A percentile compares a stretch with the other conserved stretches of the same genome.
Evolutionary conservation across 2,797 vertebrate species (phyloP).

Genomic region (Spheniscus humboldti): DNA sequence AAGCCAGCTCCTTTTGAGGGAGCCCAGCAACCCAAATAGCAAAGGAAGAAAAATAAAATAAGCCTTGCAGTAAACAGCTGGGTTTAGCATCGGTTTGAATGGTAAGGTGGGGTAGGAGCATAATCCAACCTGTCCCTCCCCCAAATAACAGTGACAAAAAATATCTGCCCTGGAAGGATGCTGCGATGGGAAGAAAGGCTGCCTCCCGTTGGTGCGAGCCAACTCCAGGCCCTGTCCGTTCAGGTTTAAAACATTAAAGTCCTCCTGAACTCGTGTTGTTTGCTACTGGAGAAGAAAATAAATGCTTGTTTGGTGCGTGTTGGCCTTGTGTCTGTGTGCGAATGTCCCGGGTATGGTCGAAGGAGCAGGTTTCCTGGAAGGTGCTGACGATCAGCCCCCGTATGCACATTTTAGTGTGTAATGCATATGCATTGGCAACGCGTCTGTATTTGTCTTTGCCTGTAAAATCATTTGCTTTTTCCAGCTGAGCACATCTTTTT

Average conservation of each 20-base stretch:
- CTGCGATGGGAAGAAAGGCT: background rate
- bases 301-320: background rate
- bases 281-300: background rate
- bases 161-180: background rate
- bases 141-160: background rate
- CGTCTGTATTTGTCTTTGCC: background rate
- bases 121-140: background rate
- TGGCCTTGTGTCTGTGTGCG: background rate
- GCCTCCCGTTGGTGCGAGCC: fast-evolving
- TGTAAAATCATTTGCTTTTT: constrained; percentile 30
- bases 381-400: background rate
- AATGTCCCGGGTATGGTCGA: fast-evolving
- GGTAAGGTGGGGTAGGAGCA: background rate
- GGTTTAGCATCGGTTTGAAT: background rate
- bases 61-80: background rate
- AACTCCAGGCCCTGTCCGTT: background rate
- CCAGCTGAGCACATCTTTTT: background rate
- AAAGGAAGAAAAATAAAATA: background rate
- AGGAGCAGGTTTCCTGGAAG: constrained; percentile 3
- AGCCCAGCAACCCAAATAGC: background rate
- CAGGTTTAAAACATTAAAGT: background rate
- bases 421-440: background rate
- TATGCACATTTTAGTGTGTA: background rate
- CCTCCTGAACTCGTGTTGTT: background rate
- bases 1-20: background rate